phyloP scores from a whole-genome alignment of 2,797 vertebrate species.

The Microctenopoma stevenorrisi region DNA sequence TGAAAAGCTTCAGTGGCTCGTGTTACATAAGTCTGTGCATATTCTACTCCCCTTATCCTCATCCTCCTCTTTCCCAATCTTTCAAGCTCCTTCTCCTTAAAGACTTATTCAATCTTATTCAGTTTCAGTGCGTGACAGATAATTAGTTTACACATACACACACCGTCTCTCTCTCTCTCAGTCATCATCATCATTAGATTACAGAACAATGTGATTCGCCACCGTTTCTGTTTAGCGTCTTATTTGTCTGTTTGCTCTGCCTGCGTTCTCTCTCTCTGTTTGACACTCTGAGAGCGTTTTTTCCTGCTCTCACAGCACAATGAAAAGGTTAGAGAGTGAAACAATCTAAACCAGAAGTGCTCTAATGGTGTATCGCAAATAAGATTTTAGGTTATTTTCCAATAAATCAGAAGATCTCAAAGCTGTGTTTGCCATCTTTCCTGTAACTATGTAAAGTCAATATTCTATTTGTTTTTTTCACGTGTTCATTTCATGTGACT shows the following conservation, averaged over 20 bases:
- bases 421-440: too few relatives aligned
- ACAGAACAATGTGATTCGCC: constrained; percentile 50
- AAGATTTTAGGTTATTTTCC: too few relatives aligned
- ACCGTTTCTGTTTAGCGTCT: constrained; percentile 59
- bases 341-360: not conserved
- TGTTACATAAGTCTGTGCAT: constrained; percentile 45
- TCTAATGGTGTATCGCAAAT: too few relatives aligned
- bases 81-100: constrained; percentile 32
- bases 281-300: constrained; percentile 15
- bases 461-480: too few relatives aligned
- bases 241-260: constrained; percentile 52
- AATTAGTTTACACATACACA: constrained; percentile 54
- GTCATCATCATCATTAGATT: constrained; percentile 65
- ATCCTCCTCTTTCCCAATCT: constrained; percentile 3
- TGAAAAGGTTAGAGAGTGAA: not conserved
- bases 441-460: too few relatives aligned
- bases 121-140: constrained; percentile 69
- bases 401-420: too few relatives aligned
- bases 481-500: too few relatives aligned
- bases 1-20: not conserved
- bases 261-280: constrained; percentile 28
- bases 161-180: constrained; percentile 21
- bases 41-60: not conserved
- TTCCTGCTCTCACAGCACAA: not conserved
- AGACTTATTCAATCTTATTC: constrained; percentile 50